A percentile compares a stretch with the other conserved stretches of the same genome.
Evolutionary conservation across 2,888 invertebrate genomes (phyloP).

Genomic region (Cephonodes hylas): DNA sequence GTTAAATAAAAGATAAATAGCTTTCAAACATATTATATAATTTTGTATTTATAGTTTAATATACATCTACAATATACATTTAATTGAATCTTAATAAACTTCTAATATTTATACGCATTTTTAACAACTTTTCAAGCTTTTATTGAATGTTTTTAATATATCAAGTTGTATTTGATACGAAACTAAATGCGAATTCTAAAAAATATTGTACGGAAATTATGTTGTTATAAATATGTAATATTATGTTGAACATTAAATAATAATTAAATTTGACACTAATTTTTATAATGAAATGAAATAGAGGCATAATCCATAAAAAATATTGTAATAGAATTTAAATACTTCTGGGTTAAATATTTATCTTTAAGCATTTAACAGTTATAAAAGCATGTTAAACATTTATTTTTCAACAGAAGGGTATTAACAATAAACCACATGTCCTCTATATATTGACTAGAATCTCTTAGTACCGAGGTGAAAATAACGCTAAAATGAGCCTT

Average conservation of each 20-base stretch:
- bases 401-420: neutral
- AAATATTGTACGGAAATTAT: no score
- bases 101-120: neutral
- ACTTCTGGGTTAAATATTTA: neutral
- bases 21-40: neutral
- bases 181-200: no score
- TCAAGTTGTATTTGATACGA: neutral
- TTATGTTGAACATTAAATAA: no score
- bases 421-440: neutral
- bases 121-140: neutral
- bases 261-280: no score
- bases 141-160: neutral
- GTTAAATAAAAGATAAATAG: neutral
- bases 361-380: neutral
- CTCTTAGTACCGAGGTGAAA: constrained; percentile 22
- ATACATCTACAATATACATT: constrained; percentile 6
- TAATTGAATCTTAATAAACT: neutral
- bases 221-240: no score
- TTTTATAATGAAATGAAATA: neutral
- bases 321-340: neutral
- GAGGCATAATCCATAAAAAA: no score
- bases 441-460: constrained; percentile 21
- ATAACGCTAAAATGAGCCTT: constrained; percentile 54
- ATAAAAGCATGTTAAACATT: neutral
- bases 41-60: constrained; percentile 9